Evolutionary conservation across 2,797 vertebrate genomes (phyloP).

Genomic region (Eupleurogrammus muticus): DNA sequence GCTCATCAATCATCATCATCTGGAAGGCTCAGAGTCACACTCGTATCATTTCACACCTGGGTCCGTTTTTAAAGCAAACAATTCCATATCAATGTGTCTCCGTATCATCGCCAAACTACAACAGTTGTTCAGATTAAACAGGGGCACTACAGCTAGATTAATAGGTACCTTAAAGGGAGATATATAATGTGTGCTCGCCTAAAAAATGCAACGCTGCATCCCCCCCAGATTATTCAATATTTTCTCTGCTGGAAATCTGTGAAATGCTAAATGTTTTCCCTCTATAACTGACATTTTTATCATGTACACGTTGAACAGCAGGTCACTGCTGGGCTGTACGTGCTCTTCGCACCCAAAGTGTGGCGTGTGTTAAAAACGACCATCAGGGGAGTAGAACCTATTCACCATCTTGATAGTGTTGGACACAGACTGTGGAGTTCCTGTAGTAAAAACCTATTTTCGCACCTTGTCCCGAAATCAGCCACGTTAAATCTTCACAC

Average conservation of each 20-base stretch:
- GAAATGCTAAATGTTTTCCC: slow-evolving; percentile 58
- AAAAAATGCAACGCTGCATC: slow-evolving; percentile 19
- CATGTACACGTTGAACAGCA: slow-evolving; percentile 57
- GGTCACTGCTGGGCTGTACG: slow-evolving; percentile 33
- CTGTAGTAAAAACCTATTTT: slow-evolving; percentile 51
- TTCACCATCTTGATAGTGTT: slow-evolving; percentile 60
- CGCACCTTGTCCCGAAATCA: slow-evolving; percentile 48
- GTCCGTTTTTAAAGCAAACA: slow-evolving; percentile 47
- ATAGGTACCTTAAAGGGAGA: neutral
- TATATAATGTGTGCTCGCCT: slow-evolving; percentile 1
- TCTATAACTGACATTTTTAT: slow-evolving; percentile 56
- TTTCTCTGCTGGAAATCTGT: slow-evolving; percentile 41
- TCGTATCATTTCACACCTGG: slow-evolving; percentile 32
- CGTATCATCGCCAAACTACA: slow-evolving; percentile 3
- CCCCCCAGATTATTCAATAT: slow-evolving; percentile 30
- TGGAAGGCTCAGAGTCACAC: slow-evolving; percentile 1
- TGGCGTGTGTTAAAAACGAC: slow-evolving; percentile 49
- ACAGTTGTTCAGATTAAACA: slow-evolving; percentile 18
- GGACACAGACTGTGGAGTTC: slow-evolving; percentile 57
- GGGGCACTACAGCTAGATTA: neutral
- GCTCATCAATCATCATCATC: slow-evolving; percentile 37
- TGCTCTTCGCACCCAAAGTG: slow-evolving; percentile 47
- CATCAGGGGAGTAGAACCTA: slow-evolving; percentile 47
- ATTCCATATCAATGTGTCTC: slow-evolving; percentile 13
- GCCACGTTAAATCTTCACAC: slow-evolving; percentile 1